Evolutionary conservation across 2,113 vertebrate species (phyloP).

Genomic region (Xiphias gladius): DNA sequence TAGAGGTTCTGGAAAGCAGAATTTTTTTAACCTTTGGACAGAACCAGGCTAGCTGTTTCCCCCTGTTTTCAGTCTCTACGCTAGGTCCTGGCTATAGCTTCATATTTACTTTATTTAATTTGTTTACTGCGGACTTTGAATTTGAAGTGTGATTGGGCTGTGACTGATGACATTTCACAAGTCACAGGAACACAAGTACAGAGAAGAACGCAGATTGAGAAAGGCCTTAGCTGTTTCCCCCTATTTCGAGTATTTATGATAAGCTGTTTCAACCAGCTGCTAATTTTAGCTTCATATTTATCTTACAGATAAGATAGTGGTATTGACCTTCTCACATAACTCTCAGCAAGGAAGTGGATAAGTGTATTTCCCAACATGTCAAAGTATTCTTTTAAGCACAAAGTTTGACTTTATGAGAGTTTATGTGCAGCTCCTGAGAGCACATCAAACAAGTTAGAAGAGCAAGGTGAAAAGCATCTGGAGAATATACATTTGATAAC

Average conservation of each 20-base stretch:
- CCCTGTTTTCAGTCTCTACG: not conserved
- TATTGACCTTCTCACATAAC: not conserved
- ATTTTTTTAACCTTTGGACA: no score
- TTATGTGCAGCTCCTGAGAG: conserved; percentile 1
- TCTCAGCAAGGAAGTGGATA: not conserved
- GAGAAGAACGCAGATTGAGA: not conserved
- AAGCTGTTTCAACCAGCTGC: not conserved
- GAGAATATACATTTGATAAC: conserved; percentile 2
- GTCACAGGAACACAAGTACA: no score
- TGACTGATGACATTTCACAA: no score
- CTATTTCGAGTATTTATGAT: not conserved
- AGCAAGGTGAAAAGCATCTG: not conserved
- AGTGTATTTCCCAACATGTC: not conserved
- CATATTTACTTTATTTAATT: not conserved
- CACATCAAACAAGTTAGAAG: conserved; percentile 23
- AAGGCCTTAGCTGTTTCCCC: not conserved
- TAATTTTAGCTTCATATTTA: not conserved
- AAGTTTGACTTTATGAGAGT: conserved; percentile 41
- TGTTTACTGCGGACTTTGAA: no score
- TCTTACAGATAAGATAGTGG: not conserved
- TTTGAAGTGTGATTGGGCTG: no score
- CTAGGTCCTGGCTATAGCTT: not conserved
- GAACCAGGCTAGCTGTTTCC: no score
- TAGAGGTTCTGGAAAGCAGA: no score
- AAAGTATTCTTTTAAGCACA: conserved; percentile 9